phyloP scores from a whole-genome alignment of 2,113 vertebrate species.

The Phrynosoma platyrhinos region DNA sequence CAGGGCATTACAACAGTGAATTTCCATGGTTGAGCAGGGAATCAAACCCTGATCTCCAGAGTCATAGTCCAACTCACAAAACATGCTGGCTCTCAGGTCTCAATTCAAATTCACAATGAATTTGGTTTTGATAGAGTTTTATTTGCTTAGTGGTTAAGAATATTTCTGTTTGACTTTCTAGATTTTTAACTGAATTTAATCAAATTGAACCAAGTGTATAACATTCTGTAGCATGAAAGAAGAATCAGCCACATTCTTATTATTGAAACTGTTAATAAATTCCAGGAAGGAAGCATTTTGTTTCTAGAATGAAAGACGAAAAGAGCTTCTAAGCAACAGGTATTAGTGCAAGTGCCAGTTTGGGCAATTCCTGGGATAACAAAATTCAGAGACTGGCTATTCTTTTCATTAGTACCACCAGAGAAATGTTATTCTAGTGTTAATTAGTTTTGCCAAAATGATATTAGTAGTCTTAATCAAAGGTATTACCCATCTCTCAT shows the following conservation, averaged over 20 bases:
- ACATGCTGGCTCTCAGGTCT: too few relatives aligned
- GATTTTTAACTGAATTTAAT: constrained; percentile 1
- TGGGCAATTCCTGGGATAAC: too few relatives aligned
- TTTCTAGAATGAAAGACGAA: background rate
- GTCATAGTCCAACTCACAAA: too few relatives aligned
- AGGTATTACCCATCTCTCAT: too few relatives aligned
- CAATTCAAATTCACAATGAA: background rate
- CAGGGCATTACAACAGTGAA: too few relatives aligned
- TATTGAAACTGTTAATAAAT: background rate
- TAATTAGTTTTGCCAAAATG: too few relatives aligned
- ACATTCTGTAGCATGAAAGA: background rate
- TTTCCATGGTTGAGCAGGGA: too few relatives aligned
- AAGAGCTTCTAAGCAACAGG: background rate
- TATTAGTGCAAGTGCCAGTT: background rate
- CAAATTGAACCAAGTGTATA: background rate
- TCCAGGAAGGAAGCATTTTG: background rate
- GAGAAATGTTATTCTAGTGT: too few relatives aligned
- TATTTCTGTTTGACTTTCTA: background rate
- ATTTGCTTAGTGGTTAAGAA: background rate
- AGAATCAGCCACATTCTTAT: background rate
- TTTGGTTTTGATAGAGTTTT: background rate
- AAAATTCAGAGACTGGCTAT: too few relatives aligned
- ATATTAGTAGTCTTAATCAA: too few relatives aligned
- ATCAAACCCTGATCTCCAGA: too few relatives aligned
- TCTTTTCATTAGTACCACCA: too few relatives aligned